Conservation (phyloP, 2,888 invertebrate species). For the Resseliella maxima region DNA sequence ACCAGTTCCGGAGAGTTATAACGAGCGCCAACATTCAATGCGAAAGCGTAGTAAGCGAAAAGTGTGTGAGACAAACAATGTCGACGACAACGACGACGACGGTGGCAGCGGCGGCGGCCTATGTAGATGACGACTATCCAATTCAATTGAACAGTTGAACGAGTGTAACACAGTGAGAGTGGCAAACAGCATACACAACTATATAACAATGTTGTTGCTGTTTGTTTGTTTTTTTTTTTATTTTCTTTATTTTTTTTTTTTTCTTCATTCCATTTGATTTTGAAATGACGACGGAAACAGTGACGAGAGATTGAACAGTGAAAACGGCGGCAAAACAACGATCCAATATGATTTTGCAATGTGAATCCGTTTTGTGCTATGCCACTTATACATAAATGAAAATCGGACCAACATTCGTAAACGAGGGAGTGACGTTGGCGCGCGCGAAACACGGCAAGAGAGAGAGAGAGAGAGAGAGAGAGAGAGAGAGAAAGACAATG, state of each 20-base stretch:
- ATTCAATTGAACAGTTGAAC: slow-evolving; percentile 7
- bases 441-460: background rate
- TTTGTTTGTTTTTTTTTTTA: background rate
- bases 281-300: slow-evolving; percentile 35
- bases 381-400: slow-evolving; percentile 20
- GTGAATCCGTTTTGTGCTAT: background rate
- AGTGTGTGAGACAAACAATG: background rate
- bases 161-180: background rate
- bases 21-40: too few species aligned
- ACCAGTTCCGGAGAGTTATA: slow-evolving; percentile 36
- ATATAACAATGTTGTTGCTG: background rate
- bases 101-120: too few species aligned
- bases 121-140: background rate
- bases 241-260: background rate
- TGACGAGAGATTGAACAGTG: background rate
- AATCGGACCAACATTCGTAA: background rate
- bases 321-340: slow-evolving; percentile 49
- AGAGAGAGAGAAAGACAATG: background rate
- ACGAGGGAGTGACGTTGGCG: too few species aligned
- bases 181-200: background rate
- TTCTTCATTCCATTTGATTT: background rate
- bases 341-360: slow-evolving; percentile 14
- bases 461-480: background rate
- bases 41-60: background rate
- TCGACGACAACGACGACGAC: background rate